A percentile compares a stretch with the other conserved stretches of the same genome.
Evolutionary conservation across 64 coral and sea anemone genomes (phyloP).

Genomic region (Acropora yongei): DNA sequence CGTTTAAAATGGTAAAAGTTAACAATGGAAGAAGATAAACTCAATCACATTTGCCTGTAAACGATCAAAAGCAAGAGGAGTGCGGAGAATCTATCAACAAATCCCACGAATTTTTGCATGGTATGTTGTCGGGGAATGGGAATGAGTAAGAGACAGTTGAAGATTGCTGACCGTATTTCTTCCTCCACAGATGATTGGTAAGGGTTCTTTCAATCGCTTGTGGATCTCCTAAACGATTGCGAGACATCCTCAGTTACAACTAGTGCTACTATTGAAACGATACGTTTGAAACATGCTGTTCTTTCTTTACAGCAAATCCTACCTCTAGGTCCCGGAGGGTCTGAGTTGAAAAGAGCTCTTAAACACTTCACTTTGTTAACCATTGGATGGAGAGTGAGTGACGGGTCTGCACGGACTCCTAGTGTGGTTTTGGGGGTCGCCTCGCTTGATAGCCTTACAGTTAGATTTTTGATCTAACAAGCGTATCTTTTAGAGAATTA

Average conservation of each 20-base stretch:
- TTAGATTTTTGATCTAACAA: no score
- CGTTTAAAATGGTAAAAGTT: constrained; percentile 1
- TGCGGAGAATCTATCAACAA: constrained; percentile 26
- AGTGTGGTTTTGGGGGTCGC: no score
- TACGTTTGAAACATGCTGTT: constrained; percentile 12
- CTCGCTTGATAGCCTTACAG: no score
- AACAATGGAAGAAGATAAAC: neutral
- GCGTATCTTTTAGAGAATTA: no score
- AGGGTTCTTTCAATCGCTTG: constrained; percentile 20
- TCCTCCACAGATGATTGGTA: constrained; percentile 15
- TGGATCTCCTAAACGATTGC: constrained; percentile 34
- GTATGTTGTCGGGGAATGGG: constrained; percentile 4
- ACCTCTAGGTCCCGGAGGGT: no score
- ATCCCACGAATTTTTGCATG: constrained; percentile 21
- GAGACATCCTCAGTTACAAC: constrained; percentile 24
- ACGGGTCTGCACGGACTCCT: no score
- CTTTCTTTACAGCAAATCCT: neutral
- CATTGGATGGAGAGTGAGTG: no score
- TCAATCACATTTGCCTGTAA: constrained; percentile 22
- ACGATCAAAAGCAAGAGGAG: constrained; percentile 23
- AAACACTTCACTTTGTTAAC: no score
- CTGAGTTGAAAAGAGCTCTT: no score
- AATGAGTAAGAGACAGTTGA: neutral
- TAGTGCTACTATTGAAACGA: constrained; percentile 16
- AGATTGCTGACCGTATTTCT: neutral